Base-by-base conservation (phyloP, 1,140 invertebrate species). In the Gonatopus flavifemur region DNA sequence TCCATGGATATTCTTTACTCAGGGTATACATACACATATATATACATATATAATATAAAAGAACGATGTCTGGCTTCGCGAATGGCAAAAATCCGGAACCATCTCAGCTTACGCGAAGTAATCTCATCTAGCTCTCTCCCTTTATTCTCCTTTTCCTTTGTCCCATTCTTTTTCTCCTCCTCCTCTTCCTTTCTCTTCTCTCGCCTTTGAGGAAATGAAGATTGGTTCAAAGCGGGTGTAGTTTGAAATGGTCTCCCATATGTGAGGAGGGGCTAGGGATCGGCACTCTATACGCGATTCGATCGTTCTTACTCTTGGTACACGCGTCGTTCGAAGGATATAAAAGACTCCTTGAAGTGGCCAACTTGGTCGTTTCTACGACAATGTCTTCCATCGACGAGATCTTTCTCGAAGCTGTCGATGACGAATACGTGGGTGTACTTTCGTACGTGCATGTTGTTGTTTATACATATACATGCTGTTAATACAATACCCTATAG, bases 341-440 rank as follows among this genome's bases (percentile, higher is more conserved):
- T 57, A 63, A 58, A 63, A 61, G 46, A 37, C 40, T 41, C 58
- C 42, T 40, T 54, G 36, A 30, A 53, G 49, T 59, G 61, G 53
- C 55, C 42, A 24, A 49, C 46, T 44, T 24, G 55, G 49, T 56
- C 59, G 52, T 64, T 59, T 33, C 49, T 20, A 54, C 44, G 45
- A 53, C 55, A 59, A 59, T 59, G 58, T 45, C 40, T 43, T 58
- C 45, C 33, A 53, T 25, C 19, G 28, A 45, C 44, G 9, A 15
- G 37, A 49, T 49, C 52, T 49, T 48, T n/a, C 36, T 49, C 49
- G 21, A 24, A 25, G 24, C 22, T 35, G 25, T 36, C 49, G 36
- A 58, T 49, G 55, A 41, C n/a, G n/a, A n/a, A n/a, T n/a, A n/a
- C n/a, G n/a, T n/a, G n/a, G n/a, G n/a, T n/a, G n/a, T n/a, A n/a